phyloP scores from a whole-genome alignment of 2,797 vertebrate species.

The Cetoscarus ocellatus region DNA sequence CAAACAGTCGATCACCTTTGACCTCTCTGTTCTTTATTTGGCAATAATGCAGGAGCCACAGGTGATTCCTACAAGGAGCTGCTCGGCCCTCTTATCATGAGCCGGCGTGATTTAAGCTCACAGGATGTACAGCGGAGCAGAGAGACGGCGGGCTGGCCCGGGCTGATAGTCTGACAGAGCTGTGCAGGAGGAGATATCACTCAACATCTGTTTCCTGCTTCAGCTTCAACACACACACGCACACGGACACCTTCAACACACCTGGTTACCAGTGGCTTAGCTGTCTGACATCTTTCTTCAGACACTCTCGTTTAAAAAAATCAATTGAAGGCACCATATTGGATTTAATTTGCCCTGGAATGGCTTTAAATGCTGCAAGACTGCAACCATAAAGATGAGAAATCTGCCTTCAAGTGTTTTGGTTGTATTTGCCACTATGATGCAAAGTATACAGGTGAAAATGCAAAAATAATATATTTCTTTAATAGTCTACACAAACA shows the following conservation, averaged over 20 bases:
- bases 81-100: conserved; percentile 73
- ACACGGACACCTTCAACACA: conserved; percentile 64
- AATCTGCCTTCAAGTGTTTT: no score
- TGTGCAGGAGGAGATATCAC: conserved; percentile 69
- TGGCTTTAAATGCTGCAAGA: no score
- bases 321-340: no score
- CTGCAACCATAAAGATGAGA: no score
- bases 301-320: background rate
- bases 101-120: conserved; percentile 74
- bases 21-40: conserved; percentile 42
- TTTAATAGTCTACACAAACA: no score
- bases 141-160: conserved; percentile 71
- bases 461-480: no score
- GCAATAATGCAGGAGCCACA: conserved; percentile 57
- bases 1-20: background rate
- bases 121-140: conserved; percentile 76
- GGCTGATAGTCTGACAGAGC: conserved; percentile 75
- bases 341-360: no score
- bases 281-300: conserved; percentile 4
- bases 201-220: conserved; percentile 85
- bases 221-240: conserved; percentile 26
- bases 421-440: no score
- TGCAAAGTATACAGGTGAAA: no score
- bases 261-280: conserved; percentile 41
- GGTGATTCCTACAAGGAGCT: conserved; percentile 40